Evolutionary conservation across 2,888 invertebrate genomes (phyloP).

Genomic region (Tipula lateralis): DNA sequence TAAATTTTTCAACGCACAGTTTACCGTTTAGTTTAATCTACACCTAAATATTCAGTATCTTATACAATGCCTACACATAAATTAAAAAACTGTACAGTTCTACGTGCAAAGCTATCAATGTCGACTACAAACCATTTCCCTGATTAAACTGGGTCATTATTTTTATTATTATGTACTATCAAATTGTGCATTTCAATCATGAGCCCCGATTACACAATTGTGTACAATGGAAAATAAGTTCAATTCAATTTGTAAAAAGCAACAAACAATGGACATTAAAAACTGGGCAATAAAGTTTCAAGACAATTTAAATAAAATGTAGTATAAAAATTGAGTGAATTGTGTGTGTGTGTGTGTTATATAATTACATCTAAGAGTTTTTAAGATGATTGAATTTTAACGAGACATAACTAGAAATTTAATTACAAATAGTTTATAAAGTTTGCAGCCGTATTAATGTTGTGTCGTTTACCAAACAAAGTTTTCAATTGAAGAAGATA

Average conservation of each 20-base stretch:
- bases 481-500: neutral
- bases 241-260: neutral
- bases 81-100: neutral
- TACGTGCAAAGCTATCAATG: neutral
- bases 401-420: neutral
- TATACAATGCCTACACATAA: too few relatives aligned
- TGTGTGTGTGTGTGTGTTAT: neutral
- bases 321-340: neutral
- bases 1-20: too few relatives aligned
- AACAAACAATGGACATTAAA: neutral
- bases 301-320: neutral
- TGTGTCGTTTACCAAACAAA: neutral
- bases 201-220: neutral
- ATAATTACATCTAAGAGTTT: neutral
- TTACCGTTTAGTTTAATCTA: too few relatives aligned
- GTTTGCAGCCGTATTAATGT: neutral
- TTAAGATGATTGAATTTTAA: neutral
- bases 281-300: neutral
- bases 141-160: neutral
- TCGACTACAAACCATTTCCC: neutral
- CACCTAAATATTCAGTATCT: too few relatives aligned
- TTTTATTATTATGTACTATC: too few relatives aligned
- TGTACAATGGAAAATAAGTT: neutral
- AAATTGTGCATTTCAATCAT: neutral
- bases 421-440: neutral